Evolutionary conservation across 64 coral and sea anemone species (phyloP).

Genomic region (Anthopleura sola): DNA sequence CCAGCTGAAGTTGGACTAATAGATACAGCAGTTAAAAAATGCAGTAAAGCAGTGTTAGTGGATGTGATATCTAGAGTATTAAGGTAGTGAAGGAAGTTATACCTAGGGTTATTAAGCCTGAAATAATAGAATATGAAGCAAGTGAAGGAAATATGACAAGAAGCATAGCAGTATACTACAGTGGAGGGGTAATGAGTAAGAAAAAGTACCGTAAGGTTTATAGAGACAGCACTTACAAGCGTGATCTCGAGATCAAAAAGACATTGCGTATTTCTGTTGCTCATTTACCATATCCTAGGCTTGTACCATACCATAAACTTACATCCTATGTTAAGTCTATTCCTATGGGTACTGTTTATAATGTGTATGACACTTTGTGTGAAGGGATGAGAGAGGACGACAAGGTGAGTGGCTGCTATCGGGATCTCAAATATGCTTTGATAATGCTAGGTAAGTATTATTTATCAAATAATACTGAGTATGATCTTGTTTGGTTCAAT

Average conservation of each 20-base stretch:
- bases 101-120: neutral
- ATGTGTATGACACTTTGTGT: slow-evolving; percentile 23
- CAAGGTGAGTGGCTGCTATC: slow-evolving; percentile 38
- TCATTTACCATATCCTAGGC: slow-evolving; percentile 29
- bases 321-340: slow-evolving; percentile 27
- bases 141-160: slow-evolving; percentile 35
- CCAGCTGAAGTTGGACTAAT: slow-evolving; percentile 8
- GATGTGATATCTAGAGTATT: neutral
- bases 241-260: neutral
- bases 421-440: slow-evolving; percentile 10
- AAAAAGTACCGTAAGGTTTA: slow-evolving; percentile 47
- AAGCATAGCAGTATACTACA: slow-evolving; percentile 55
- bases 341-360: slow-evolving; percentile 13
- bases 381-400: slow-evolving; percentile 20
- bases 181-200: slow-evolving; percentile 64
- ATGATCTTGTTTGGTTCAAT: slow-evolving; percentile 27
- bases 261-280: slow-evolving; percentile 31
- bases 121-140: neutral
- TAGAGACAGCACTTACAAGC: neutral
- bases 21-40: slow-evolving; percentile 21
- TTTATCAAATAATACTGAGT: slow-evolving; percentile 22
- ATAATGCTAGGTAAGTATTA: slow-evolving; percentile 24
- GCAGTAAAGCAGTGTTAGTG: neutral
- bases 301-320: slow-evolving; percentile 34
- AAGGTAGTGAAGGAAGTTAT: slow-evolving; percentile 1